Conservation (phyloP, 1,140 invertebrate genomes). For the Campodea augens region DNA sequence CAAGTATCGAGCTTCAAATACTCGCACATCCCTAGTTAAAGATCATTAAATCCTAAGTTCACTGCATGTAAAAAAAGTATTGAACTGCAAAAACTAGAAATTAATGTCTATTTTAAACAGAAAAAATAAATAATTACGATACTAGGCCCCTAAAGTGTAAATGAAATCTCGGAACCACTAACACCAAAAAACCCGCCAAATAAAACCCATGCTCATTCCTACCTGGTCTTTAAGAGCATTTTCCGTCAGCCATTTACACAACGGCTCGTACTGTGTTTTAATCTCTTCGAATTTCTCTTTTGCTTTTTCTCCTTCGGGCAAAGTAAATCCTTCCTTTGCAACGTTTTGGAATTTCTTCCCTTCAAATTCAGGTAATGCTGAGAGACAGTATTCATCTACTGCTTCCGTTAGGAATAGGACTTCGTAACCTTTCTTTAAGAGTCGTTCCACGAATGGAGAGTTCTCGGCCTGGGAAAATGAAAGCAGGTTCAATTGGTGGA, state of each 20-base stretch:
- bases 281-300: conserved; percentile 65
- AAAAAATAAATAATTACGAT: too few species aligned
- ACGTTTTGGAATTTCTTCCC: conserved; percentile 99
- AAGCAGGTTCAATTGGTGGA: too few species aligned
- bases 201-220: too few species aligned
- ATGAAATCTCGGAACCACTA: too few species aligned
- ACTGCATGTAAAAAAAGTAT: too few species aligned
- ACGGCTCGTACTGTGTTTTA: conserved; percentile 67
- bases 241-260: conserved; percentile 80
- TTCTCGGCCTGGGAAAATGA: conserved; percentile 40
- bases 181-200: too few species aligned
- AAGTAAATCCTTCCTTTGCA: conserved; percentile 88
- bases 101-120: too few species aligned
- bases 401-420: conserved; percentile 90
- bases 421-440: conserved; percentile 88
- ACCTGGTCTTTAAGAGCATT: conserved; percentile 67
- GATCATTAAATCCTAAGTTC: too few species aligned
- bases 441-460: conserved; percentile 88
- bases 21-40: too few species aligned
- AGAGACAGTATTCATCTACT: conserved; percentile 95
- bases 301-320: conserved; percentile 61
- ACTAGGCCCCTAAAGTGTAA: too few species aligned
- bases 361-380: conserved; percentile 94
- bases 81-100: too few species aligned
- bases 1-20: too few species aligned